These are phyloP conservation scores for Craniophora ligustri DNA, from an alignment of 2,888 invertebrate genomes.

Conservation along the genomic window DNA sequence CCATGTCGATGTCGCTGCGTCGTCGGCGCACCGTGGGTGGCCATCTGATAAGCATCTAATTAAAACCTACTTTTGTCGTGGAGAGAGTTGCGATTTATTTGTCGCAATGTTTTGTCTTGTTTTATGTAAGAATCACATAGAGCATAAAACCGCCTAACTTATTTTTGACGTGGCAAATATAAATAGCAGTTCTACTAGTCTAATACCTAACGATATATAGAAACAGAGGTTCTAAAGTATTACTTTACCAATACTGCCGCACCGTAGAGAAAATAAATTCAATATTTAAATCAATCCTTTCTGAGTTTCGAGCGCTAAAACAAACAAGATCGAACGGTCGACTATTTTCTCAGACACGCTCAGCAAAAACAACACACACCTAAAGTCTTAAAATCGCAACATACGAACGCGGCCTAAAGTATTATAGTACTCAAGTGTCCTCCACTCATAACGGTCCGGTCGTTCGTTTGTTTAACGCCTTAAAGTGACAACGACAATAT, in stretches of 20 bases:
- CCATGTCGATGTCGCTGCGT: conserved; percentile 70
- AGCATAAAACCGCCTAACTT: too few species aligned
- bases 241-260: not conserved
- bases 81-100: conserved; percentile 38
- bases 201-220: too few species aligned
- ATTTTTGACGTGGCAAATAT: too few species aligned
- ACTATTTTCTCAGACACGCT: conserved; percentile 22
- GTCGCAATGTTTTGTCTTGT: conserved; percentile 15
- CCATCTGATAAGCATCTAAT: conserved; percentile 82
- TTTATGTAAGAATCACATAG: not conserved
- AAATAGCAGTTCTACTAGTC: too few species aligned
- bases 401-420: conserved; percentile 52
- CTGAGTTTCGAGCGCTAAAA: conserved; percentile 1
- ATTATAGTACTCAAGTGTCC: conserved; percentile 55
- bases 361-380: conserved; percentile 18
- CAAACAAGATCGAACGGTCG: conserved; percentile 16
- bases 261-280: not conserved
- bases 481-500: conserved; percentile 82
- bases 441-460: conserved; percentile 56
- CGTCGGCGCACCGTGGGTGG: conserved; percentile 78
- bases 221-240: too few species aligned
- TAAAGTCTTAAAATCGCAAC: conserved; percentile 49
- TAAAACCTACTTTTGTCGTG: conserved; percentile 70
- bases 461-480: conserved; percentile 72
- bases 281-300: not conserved